Evolutionary conservation across 2,888 invertebrate species (phyloP), one percentile per base, ranked within the genome.

Genomic region (Seira ritae): DNA sequence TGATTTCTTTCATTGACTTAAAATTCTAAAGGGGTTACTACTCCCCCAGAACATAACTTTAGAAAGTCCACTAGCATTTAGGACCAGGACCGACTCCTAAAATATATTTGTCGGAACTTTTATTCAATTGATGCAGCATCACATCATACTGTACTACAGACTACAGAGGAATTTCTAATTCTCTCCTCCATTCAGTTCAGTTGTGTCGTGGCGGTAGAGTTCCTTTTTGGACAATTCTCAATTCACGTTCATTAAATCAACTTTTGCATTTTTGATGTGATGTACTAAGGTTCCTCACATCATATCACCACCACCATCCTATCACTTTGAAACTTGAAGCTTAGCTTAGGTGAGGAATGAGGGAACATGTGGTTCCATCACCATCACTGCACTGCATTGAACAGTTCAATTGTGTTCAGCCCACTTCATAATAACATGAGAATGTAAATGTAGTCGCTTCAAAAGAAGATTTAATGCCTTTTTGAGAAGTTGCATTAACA

Each of bases 41-140:
- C 42, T 6, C 42, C 6, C 42, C 42, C 6, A 42, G 42, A 42
- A 42, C 42, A 8, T 42, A 8, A 42, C 42, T 12, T 55, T 55
- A 55, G 17, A 31, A 31, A 31, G 31, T 31, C 31, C 31, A 31
- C 2, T 31, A 8, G n/a, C n/a, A n/a, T n/a, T 31, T 31, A 31
- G 31, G 31, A 31, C 31, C 31, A 31, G 31, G 31, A 31, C 31
- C 31, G 8, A 31, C 31, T 31, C 8, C 31, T 31, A 31, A 31
- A 31, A 31, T 4, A 31, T 31, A 31, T 17, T 69, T 77, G 77
- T 72, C 82, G 82, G 82, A 68, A 77, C 82, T 76, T 72, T 80
- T 62, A 66, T 62, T 73, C 55, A 81, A 71, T 68, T 69, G 60
- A 75, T 71, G 50, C 22, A n/a, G 22, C 69, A 67, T 62, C 15